These are phyloP conservation scores for Poecilia velifera DNA, from an alignment of 2,797 vertebrate genomes.

Conservation along the genomic window DNA sequence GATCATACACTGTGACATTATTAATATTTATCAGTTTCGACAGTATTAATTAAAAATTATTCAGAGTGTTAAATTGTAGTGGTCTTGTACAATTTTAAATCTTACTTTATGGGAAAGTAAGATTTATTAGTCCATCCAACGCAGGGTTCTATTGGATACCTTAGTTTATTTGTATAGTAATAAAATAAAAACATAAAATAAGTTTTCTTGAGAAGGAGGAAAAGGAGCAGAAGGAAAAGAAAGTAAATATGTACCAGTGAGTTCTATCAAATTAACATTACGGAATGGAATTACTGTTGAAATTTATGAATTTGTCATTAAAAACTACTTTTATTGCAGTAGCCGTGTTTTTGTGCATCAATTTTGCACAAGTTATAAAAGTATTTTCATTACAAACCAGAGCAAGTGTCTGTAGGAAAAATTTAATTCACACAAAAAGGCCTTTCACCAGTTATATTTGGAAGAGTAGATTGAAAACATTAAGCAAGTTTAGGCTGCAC, in stretches of 20 bases:
- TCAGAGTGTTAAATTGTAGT: not conserved
- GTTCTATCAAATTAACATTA: not conserved
- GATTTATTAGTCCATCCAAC: not conserved
- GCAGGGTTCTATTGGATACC: not conserved
- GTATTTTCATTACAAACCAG: not conserved
- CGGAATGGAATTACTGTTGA: not conserved
- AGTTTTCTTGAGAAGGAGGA: not conserved
- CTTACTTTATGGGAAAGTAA: not conserved
- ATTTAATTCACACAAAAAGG: not conserved
- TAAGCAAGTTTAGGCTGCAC: not conserved
- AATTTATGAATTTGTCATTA: not conserved
- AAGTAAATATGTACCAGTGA: not conserved
- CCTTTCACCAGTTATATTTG: not conserved
- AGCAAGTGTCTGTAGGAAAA: not conserved
- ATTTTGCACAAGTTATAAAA: not conserved
- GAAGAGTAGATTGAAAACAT: not conserved
- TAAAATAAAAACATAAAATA: not conserved
- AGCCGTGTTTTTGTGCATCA: not conserved
- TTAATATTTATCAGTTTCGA: not conserved
- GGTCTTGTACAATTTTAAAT: not conserved
- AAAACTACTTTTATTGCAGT: too few species aligned
- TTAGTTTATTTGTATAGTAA: not conserved
- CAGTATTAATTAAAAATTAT: not conserved
- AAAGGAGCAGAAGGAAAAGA: not conserved
- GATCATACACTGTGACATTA: not conserved